Conservation (phyloP, 64 coral and sea anemone species). For the Platygyra sinensis region DNA sequence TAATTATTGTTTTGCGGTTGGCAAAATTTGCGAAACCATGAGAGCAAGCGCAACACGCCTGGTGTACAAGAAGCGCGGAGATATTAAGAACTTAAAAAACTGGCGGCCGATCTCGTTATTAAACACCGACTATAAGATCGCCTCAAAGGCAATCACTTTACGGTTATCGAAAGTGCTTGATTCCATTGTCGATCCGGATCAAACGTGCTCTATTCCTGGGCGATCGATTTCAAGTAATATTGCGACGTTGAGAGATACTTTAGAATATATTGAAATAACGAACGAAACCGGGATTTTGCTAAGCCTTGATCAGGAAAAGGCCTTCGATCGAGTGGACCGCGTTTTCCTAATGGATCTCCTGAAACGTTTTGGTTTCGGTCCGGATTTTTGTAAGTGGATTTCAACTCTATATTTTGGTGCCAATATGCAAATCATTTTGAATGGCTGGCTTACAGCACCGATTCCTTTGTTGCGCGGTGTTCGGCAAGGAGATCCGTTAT, state of each 20-base stretch:
- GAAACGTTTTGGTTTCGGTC: background rate
- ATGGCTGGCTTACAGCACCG: too few species aligned
- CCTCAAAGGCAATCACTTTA: background rate
- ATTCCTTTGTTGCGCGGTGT: too few species aligned
- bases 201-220: background rate
- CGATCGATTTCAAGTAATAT: background rate
- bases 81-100: background rate
- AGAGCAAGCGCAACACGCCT: background rate
- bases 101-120: constrained; percentile 6
- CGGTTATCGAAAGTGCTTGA: background rate
- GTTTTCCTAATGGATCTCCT: background rate
- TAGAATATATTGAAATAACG: background rate
- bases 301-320: constrained; percentile 26
- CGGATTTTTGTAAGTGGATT: background rate
- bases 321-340: background rate
- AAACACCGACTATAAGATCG: constrained; percentile 15
- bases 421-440: too few species aligned
- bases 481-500: too few species aligned
- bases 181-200: background rate
- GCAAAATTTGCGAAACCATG: background rate
- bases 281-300: background rate
- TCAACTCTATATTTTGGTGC: too few species aligned
- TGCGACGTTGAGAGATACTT: too few species aligned
- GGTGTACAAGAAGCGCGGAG: background rate
- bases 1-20: background rate